Base-by-base conservation (phyloP, 2,888 invertebrate genomes). In the Eledona agricola region DNA sequence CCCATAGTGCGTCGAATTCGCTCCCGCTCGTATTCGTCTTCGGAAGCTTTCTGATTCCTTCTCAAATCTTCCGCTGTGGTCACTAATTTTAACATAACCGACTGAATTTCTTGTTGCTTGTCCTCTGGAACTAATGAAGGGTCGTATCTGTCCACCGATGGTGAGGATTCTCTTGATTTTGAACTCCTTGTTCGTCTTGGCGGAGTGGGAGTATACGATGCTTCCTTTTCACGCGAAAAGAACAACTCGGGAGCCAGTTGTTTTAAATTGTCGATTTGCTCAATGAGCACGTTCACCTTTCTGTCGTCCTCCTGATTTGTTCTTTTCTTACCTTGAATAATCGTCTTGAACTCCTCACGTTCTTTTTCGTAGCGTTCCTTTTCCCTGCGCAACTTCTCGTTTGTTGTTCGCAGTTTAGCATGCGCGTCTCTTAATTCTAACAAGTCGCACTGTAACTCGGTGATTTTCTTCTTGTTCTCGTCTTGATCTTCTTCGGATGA, bases 341-440 rank as follows among this genome's bases (percentile, higher is more conserved):
- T 67, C 38, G 77, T 74, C 51, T 78, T 77, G 42, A 80, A 72
- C 40, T 81, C 80, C 59, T 89, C 89, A 45, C 90, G 81, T 68
- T 93, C 93, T 60, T 86, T 84, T 66, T 93, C 93, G 70, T 89
- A 85, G 1, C 90, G 81, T 69, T 94, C 93, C 56, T 92, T 89
- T 75, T 95, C 95, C 20, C 93, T 81, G 35, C 93, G 82, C 58
- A 95, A 79, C 70, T 94, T 93, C 70, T 95, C 95, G 72, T 93
- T 94, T 15, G 93, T 91, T 2, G 93, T 93, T 47, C 94, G 81
- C 58, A 95, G 75, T 74, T 94, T 94, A 1, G 94, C 93, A 74
- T 95, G 94, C 10, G 93, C 93, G 74, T 95, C 95, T 13, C 94
- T 82, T 38, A 95, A 75, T 75, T 95, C 95, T 40, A 94, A 75